phyloP scores from a whole-genome alignment of 2,113 vertebrate genomes.

The Pao palembangensis region DNA sequence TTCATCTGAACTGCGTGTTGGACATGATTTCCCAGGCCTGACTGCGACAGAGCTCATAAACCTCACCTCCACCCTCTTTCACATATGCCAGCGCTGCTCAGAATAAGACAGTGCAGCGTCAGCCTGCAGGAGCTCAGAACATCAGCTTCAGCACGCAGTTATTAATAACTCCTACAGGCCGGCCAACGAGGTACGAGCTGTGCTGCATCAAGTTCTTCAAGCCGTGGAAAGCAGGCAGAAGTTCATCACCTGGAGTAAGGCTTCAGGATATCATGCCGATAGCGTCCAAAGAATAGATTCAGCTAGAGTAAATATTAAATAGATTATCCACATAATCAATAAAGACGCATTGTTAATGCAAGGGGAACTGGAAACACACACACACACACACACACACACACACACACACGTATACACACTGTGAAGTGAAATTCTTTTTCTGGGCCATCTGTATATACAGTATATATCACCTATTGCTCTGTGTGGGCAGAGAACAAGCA shows the following conservation, averaged over 20 bases:
- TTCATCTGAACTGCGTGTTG: conserved; percentile 37
- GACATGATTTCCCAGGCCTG: conserved; percentile 49
- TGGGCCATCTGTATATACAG: conserved; percentile 13
- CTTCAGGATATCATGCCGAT: background rate
- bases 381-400: background rate
- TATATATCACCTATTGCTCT: conserved; percentile 42
- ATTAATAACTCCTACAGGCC: conserved; percentile 56
- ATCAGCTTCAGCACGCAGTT: conserved; percentile 22
- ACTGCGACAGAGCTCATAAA: conserved; percentile 60
- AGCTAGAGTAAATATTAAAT: too few relatives aligned
- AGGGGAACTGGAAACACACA: conserved; percentile 7
- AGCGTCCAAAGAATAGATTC: too few relatives aligned
- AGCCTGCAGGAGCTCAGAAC: conserved; percentile 20
- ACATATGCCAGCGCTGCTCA: conserved; percentile 31
- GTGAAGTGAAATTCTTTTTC: conserved; percentile 20
- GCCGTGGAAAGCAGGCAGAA: too few relatives aligned
- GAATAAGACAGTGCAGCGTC: conserved; percentile 39
- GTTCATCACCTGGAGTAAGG: conserved; percentile 1
- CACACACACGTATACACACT: background rate
- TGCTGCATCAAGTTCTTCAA: background rate
- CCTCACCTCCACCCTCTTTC: conserved; percentile 35
- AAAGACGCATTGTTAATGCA: conserved; percentile 5
- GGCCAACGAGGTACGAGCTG: conserved; percentile 31
- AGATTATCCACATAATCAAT: conserved; percentile 8
- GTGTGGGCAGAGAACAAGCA: conserved; percentile 42